Base-by-base conservation (phyloP, 2,888 invertebrate species). In the Heteromurus nitidus region DNA sequence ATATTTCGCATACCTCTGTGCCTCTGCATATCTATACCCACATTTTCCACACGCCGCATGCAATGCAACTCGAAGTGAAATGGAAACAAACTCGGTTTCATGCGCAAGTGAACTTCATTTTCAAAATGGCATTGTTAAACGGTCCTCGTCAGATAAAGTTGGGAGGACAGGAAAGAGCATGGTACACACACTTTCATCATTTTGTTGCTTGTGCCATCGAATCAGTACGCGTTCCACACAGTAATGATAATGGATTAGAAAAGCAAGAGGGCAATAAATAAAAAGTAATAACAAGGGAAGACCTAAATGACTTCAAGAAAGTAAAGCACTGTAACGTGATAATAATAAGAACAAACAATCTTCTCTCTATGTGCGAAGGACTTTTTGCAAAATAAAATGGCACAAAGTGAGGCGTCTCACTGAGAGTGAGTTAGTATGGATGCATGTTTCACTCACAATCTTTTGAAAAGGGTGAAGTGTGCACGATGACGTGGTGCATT, bases 61-160 rank as follows among this genome's bases (percentile, higher is more conserved):
- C 16, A 44, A 53, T 31, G 53, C 31, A 13, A 69, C 69, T 44
- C 31, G 44, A 74, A 64, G 74, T 74, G 74, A 74, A 74, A 74
- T 74, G 74, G 22, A 74, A 74, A 74, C 65, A 31, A 67, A 67
- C 58, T 75, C 75, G 22, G 75, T 75, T 75, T 75, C 75, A 75
- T 75, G 75, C 75, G 75, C 67, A 75, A 75, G 67, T 75, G 75
- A 75, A 26, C 67, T 55, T 75, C 50, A 36, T 26, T 58, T 22
- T 18, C 20, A 31, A 22, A 53, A 18, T 53, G 50, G 1, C 31
- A 30, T 53, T 65, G 64, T 74, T 58, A 53, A 30, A 22, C 7
- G 47, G 50, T 50, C n/a, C n/a, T n/a, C n/a, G n/a, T n/a, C n/a
- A n/a, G n/a, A n/a, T n/a, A n/a, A n/a, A n/a, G n/a, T n/a, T n/a